Evolutionary conservation across 1,140 invertebrate species (phyloP), one percentile per base, ranked within the genome.

Genomic region (Drosophila persimilis): DNA sequence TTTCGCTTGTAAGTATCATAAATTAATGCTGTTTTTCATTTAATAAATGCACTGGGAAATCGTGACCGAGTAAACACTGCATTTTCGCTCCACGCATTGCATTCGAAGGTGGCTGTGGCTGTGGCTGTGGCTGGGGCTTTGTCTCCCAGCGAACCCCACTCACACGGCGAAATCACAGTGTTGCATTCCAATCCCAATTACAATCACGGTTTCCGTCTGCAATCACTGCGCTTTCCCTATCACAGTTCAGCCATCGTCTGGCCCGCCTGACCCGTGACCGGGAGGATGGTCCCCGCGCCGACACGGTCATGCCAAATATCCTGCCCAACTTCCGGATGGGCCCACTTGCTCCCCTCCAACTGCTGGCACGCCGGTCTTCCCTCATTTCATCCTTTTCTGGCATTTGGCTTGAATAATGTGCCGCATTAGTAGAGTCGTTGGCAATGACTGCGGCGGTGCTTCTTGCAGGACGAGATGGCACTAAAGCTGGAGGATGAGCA

Each of bases 331-430:
- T 39, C 35, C 29, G 48, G n/a, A 51, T 24, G 48, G 31, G 46
- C 9, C 35, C 24, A 4, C 24, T 26, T 8, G 6, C 57, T 15
- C 29, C 13, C 26, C 41, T 6, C 6, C 13, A 15, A 1, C 29
- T 8, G 5, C 2, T 26, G 31, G 20, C 9, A 3, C 56, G 2
- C 6, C 17, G 1, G 17, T 17, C 39, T 9, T 35, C 48, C 46
- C 46, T 52, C 15, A 15, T 22, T 9, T 20, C 15, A 2, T 15
- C 13, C 20, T 39, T 20, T 31, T 24, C 29, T 52, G 60, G 59
- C 61, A 69, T 80, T 83, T 64, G 61, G 73, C 64, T 86, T 85
- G 81, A 85, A 77, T 81, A 77, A 88, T 85, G 83, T 81, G 81
- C 43, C 83, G 78, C 77, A 88, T 85, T 84, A 80, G 62, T 65